Base-by-base conservation (phyloP, 2,888 invertebrate genomes). In the Mythimna lalbum region DNA sequence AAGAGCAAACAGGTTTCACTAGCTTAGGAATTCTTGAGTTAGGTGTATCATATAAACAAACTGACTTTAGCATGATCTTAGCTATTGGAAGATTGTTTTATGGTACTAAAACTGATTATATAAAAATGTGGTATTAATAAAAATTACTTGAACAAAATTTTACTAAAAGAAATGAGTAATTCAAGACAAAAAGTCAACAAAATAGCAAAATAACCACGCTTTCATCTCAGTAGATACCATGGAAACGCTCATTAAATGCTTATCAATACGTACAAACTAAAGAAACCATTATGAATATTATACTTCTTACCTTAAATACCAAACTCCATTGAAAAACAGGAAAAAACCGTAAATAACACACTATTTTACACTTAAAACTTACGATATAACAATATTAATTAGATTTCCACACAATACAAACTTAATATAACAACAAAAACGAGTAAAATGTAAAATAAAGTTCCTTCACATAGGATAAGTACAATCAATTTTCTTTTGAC, bases 251-350 rank as follows among this genome's bases (percentile, higher is more conserved):
- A 84, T 79, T 81, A 78, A 73, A 70, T 39, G 69, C 81, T 78
- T 84, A 84, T 81, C 85, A 80, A 68, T 59, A 66, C 55, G 62
- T 65, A 52, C 76, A 78, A 84, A 83, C 84, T 79, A 87, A 80
- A 87, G 86, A 88, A 84, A 83, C 69, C 47, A 23, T 27, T 17
- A 64, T 43, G 27, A 80, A 47, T 12, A 5, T 36, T 12, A n/a
- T n/a, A n/a, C 14, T 57, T 73, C 91, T 88, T 80, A 91, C 91
- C 90, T 85, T 85, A 84, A 57, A 69, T 78, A 60, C 77, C 80
- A 78, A 90, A 88, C 85, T 88, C 89, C 91, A 91, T 91, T 91
- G 86, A 89, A 90, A 88, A 85, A 74, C 77, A 79, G 50, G 57
- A 67, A 68, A 72, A 82, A 80, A 81, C 80, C 77, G 73, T 75